These are phyloP conservation scores for Forpus xanthops DNA, from an alignment of 2,797 vertebrate genomes.

Conservation along the genomic window DNA sequence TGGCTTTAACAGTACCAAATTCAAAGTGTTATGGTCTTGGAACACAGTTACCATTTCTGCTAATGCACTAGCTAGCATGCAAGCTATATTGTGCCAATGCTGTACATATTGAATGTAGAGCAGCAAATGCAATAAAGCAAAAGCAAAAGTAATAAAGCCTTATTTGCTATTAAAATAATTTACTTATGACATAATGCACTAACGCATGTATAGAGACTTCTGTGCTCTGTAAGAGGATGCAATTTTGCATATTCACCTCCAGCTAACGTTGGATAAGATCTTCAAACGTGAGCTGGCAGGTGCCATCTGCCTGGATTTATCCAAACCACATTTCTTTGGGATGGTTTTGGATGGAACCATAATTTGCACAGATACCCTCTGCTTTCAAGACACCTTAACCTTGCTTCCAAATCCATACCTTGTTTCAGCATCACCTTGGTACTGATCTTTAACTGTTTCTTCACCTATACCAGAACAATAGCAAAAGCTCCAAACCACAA, in stretches of 20 bases:
- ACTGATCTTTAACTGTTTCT: not conserved
- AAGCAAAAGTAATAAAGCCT: constrained; percentile 54
- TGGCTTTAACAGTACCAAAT: constrained; percentile 9
- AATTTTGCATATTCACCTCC: not conserved
- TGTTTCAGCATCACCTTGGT: not conserved
- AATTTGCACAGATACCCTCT: not conserved
- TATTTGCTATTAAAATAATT: constrained; percentile 52
- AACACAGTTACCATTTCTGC: constrained; percentile 11
- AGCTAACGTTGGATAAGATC: not conserved
- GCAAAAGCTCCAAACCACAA: not conserved
- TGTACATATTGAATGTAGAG: constrained; percentile 55
- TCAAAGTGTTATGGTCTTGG: not conserved
- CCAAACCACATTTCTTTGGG: not conserved
- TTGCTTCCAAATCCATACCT: not conserved
- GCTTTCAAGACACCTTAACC: not conserved
- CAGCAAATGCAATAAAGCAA: constrained; percentile 65
- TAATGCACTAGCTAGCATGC: constrained; percentile 42
- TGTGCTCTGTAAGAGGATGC: not conserved
- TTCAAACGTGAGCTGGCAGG: not conserved
- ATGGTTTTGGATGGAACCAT: not conserved
- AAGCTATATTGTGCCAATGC: constrained; percentile 34
- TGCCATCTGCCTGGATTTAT: not conserved
- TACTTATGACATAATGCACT: not conserved
- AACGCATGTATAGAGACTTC: not conserved
- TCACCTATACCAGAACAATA: not conserved